A percentile compares a stretch with the other conserved stretches of the same genome.
These are phyloP conservation scores for Cryptoprocta ferox DNA, from an alignment of 2,797 vertebrate genomes.

Conservation along the genomic window DNA sequence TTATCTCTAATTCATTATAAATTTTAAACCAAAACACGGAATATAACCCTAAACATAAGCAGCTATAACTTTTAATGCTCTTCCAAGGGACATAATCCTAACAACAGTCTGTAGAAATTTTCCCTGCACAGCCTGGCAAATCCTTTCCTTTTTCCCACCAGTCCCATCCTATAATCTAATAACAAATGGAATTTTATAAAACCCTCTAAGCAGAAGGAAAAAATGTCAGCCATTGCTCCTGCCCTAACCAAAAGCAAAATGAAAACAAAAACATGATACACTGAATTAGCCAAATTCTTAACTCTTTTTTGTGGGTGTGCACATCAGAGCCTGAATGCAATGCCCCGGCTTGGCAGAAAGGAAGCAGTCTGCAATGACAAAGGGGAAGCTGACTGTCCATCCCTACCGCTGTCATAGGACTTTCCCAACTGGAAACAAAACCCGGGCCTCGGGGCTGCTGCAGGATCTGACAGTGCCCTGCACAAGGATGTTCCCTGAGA, in stretches of 20 bases:
- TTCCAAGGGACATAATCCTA: not conserved
- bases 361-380: not conserved
- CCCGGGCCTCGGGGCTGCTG: not conserved
- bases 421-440: not conserved
- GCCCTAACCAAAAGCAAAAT: not conserved
- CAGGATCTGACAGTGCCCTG: not conserved
- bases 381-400: not conserved
- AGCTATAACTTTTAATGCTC: constrained; percentile 24
- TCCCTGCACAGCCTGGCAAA: not conserved
- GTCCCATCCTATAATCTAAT: not conserved
- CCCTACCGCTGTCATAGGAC: not conserved
- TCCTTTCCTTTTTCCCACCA: not conserved
- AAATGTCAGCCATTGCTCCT: not conserved
- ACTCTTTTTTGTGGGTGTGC: not conserved
- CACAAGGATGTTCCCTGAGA: too few relatives aligned
- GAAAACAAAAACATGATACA: not conserved
- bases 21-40: constrained; percentile 26
- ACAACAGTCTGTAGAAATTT: not conserved
- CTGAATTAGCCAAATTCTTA: not conserved
- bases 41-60: not conserved
- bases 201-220: not conserved
- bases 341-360: not conserved
- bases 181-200: constrained; percentile 47
- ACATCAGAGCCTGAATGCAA: not conserved
- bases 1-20: not conserved